phyloP scores from a whole-genome alignment of 2,888 invertebrate species.

The Catocala sponsa region DNA sequence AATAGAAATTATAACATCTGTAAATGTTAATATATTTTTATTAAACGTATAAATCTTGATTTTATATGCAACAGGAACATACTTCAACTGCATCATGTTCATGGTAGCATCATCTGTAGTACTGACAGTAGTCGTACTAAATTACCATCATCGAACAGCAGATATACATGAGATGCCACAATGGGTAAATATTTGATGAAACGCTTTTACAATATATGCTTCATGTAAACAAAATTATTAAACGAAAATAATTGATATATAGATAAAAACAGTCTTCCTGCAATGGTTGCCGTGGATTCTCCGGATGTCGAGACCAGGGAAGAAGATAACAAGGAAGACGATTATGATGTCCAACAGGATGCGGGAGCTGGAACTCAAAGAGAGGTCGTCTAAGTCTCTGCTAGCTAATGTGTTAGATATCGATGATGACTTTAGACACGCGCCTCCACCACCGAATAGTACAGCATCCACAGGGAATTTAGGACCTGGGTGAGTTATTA shows the following conservation, averaged over 20 bases:
- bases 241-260: slow-evolving; percentile 1
- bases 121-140: slow-evolving; percentile 98
- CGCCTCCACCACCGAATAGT: slow-evolving; percentile 89
- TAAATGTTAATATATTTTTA: not conserved
- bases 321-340: slow-evolving; percentile 96
- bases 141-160: slow-evolving; percentile 98
- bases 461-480: slow-evolving; percentile 89
- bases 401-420: slow-evolving; percentile 98
- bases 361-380: slow-evolving; percentile 97
- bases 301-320: slow-evolving; percentile 98
- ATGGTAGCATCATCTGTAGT: slow-evolving; percentile 99
- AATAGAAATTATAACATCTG: not conserved
- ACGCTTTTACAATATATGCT: not conserved
- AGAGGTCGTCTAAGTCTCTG: slow-evolving; percentile 97
- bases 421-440: slow-evolving; percentile 97
- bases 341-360: slow-evolving; percentile 96
- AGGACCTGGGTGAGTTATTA: slow-evolving; percentile 87
- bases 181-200: slow-evolving; percentile 91
- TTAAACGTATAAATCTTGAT: slow-evolving; percentile 25
- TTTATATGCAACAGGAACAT: slow-evolving; percentile 92
- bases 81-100: slow-evolving; percentile 99
- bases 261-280: slow-evolving; percentile 97
- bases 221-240: not conserved
- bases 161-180: slow-evolving; percentile 99
- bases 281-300: slow-evolving; percentile 99